phyloP scores from a whole-genome alignment of 1,140 invertebrate genomes.

The Plodia interpunctella region DNA sequence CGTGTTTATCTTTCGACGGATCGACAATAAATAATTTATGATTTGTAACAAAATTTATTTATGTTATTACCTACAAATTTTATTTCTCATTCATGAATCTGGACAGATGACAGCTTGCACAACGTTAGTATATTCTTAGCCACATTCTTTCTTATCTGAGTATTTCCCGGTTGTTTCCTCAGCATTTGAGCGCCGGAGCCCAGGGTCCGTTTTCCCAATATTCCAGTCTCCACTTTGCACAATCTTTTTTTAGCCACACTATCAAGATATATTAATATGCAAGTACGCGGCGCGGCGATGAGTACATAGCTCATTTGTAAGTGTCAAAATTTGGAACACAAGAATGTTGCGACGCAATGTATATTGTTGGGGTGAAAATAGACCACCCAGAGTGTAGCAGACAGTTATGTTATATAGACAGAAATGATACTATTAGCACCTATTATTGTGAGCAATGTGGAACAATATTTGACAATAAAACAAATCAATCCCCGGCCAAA shows the following conservation, averaged over 20 bases:
- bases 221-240: too few species aligned
- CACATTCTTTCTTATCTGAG: too few species aligned
- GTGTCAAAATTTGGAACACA: background rate
- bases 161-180: too few species aligned
- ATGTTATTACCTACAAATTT: background rate
- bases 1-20: conserved; percentile 7
- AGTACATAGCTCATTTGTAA: background rate
- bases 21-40: conserved; percentile 15
- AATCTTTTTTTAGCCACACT: too few species aligned
- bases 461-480: conserved; percentile 15
- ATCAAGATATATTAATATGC: too few species aligned
- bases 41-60: conserved; percentile 13
- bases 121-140: background rate
- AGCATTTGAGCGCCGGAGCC: too few species aligned
- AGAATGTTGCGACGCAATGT: background rate
- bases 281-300: background rate
- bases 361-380: background rate
- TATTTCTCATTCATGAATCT: conserved; percentile 15
- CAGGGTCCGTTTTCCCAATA: too few species aligned
- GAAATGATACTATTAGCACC: background rate
- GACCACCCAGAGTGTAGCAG: background rate
- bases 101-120: conserved; percentile 3
- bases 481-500: conserved; percentile 15
- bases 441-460: background rate
- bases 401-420: too few species aligned